Percentiles rank a stretch among this genome's conserved stretches.
These are phyloP conservation scores for Isaurus tuberculatus DNA, from an alignment of 92 coral and sea anemone species.

Conservation along the genomic window DNA sequence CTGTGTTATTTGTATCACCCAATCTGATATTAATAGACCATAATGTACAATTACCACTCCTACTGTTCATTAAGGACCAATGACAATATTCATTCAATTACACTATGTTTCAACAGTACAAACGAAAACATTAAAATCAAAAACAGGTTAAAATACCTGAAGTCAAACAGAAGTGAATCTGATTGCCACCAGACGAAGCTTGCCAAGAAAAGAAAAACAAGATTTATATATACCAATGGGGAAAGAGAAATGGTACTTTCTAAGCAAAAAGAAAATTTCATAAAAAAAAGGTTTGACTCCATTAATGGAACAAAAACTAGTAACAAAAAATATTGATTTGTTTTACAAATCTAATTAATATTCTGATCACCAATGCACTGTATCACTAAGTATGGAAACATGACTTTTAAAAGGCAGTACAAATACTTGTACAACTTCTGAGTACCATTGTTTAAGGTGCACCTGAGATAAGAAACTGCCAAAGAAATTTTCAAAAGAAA, in stretches of 20 bases:
- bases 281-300: too few species aligned
- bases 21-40: constrained; percentile 49
- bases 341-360: background rate
- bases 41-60: constrained; percentile 55
- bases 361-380: background rate
- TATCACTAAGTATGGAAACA: too few species aligned
- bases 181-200: background rate
- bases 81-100: background rate
- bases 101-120: background rate
- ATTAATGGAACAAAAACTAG: background rate
- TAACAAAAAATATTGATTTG: background rate
- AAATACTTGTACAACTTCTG: too few species aligned
- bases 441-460: too few species aligned
- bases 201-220: too few species aligned
- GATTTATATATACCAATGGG: too few species aligned
- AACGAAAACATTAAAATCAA: background rate
- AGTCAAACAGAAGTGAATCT: background rate
- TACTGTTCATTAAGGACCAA: constrained; percentile 4
- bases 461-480: too few species aligned
- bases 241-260: too few species aligned
- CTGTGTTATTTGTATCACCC: constrained; percentile 58
- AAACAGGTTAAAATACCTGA: background rate
- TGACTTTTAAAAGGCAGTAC: too few species aligned
- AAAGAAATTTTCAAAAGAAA: background rate
- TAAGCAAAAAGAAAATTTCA: too few species aligned